A percentile compares a stretch with the other conserved stretches of the same genome.
Evolutionary conservation across 1,140 invertebrate genomes (phyloP).

Genomic region (Bombus soroeensis): DNA sequence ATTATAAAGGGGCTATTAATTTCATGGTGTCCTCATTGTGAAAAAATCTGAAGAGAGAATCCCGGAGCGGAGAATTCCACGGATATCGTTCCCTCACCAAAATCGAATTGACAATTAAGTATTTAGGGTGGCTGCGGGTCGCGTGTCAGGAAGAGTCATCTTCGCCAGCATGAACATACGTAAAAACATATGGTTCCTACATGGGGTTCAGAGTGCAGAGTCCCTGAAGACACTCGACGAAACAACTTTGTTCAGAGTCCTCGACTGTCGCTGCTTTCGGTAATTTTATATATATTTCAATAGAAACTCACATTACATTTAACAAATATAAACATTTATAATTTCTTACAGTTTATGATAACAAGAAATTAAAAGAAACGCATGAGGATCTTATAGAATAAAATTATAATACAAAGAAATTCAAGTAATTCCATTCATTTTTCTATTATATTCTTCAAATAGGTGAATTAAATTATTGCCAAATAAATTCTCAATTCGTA

Average conservation of each 20-base stretch:
- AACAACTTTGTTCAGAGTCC: slow-evolving; percentile 25
- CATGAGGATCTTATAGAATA: no score
- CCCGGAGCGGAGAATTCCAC: slow-evolving; percentile 22
- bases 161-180: slow-evolving; percentile 69
- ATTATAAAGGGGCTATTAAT: neutral
- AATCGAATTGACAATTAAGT: slow-evolving; percentile 48
- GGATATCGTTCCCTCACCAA: slow-evolving; percentile 38
- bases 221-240: slow-evolving; percentile 39
- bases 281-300: neutral
- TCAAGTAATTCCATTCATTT: no score
- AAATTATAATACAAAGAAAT: no score
- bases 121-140: slow-evolving; percentile 71
- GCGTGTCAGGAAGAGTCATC: slow-evolving; percentile 74
- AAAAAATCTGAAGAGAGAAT: slow-evolving; percentile 2
- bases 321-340: neutral
- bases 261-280: slow-evolving; percentile 11
- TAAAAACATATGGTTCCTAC: slow-evolving; percentile 73
- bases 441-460: no score
- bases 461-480: neutral
- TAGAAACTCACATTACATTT: slow-evolving; percentile 1
- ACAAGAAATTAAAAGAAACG: no score
- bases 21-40: neutral
- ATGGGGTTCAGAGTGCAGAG: slow-evolving; percentile 48
- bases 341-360: no score
- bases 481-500: neutral